Evolutionary conservation across 2,113 vertebrate species (phyloP), one percentile per base, ranked within the genome.

Genomic region (Panthera uncia): DNA sequence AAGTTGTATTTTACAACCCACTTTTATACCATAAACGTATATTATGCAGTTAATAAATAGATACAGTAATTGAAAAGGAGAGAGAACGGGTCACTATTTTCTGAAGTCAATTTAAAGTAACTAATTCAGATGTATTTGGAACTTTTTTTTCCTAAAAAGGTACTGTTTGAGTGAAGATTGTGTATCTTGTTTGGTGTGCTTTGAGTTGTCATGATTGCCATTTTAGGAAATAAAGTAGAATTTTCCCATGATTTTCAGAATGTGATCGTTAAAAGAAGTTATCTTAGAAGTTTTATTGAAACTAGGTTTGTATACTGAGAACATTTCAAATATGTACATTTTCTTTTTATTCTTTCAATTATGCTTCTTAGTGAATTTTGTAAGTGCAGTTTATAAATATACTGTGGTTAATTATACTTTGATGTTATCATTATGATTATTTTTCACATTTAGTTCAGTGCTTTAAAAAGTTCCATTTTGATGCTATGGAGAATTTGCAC

Each of bases 261-360:
- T 92, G 50, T 78, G 25, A 61, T 55, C 55, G 1, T 89, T 89
- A 68, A 80, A 74, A 93, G 38, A 86, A 88, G 21, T 83, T 85
- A 9, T 80, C 31, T 68, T 95, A 94, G 48, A 82, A 84, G 50
- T 84, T 91, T 92, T 92, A 82, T 76, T 96, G 68, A 95, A 90
- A 84, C 48, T 94, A 25, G 9, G 7, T 68, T 96, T 93, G 7
- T 87, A 41, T 81, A 65, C 55, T 73, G 29, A 91, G 95, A 87
- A 93, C 21, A 68, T 97, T 91, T 52, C 66, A 66, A 45, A 91
- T 91, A 85, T 66, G 11, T 74, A n/a, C 23, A 61, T 96, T 95
- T 85, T 94, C 18, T 94, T 89, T 38, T 78, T 65, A 38, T 57
- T 83, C 7, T 96, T 12, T 71, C 50, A 45, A 38, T 93, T 95